Conservation (phyloP, 2,888 invertebrate species). For the Lepidochitona cinerea region DNA sequence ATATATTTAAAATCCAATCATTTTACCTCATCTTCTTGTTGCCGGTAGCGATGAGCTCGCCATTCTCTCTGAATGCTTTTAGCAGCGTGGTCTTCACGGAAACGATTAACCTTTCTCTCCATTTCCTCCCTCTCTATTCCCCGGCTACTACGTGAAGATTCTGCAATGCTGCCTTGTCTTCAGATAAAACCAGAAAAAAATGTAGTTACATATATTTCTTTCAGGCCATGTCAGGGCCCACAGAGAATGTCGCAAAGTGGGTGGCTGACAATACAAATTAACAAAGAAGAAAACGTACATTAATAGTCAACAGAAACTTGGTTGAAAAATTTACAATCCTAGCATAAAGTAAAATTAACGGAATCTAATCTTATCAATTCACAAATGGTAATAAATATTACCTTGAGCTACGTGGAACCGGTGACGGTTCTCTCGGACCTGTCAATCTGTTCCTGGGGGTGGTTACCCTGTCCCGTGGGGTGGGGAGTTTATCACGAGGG, state of each 20-base stretch:
- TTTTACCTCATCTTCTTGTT: slow-evolving; percentile 27
- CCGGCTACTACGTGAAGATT: neutral
- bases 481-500: neutral
- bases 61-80: slow-evolving; percentile 45
- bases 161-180: neutral
- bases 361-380: too few relatives aligned
- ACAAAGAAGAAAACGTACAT: too few relatives aligned
- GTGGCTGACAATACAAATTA: too few relatives aligned
- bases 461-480: neutral
- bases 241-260: too few relatives aligned
- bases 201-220: too few relatives aligned
- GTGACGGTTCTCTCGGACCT: too few relatives aligned
- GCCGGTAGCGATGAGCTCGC: slow-evolving; percentile 29
- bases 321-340: too few relatives aligned
- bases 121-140: neutral
- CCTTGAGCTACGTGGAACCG: neutral
- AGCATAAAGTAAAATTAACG: too few relatives aligned
- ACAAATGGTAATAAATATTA: neutral
- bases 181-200: too few relatives aligned
- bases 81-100: slow-evolving; percentile 43
- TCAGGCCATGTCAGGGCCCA: too few relatives aligned
- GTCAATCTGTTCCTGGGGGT: neutral
- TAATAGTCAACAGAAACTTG: too few relatives aligned
- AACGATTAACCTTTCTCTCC: neutral
- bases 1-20: too few relatives aligned